Base-by-base conservation (phyloP, 2,797 vertebrate species). In the Myotis vivesi region DNA sequence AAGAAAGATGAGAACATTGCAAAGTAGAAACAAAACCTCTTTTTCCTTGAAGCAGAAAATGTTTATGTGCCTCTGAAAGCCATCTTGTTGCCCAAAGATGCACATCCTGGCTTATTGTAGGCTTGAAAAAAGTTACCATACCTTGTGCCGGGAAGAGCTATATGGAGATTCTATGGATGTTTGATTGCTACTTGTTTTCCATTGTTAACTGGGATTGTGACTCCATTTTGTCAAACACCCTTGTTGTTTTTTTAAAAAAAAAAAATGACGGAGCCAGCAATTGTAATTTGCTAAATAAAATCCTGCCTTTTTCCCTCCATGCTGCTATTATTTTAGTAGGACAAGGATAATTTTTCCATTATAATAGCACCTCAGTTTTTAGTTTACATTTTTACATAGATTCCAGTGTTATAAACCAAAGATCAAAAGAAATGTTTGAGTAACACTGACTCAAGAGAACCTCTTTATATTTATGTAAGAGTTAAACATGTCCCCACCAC, bases 241-340 rank as follows among this genome's bases (percentile, higher is more conserved):
- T 92, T 53, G 66, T 90, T 59, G 25, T 90, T n/a, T n/a, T n/a
- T n/a, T 94, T 89, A 41, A 89, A 71, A 68, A 91, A 71, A 13
- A 64, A 33, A n/a, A 66, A 19, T 62, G 28, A 79, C 12, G 91
- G 44, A 71, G 28, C 55, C 71, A 89, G 44, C 75, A 87, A 85
- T 69, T 69, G 11, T n/a, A 38, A 20, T 79, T 84, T 86, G 17
- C 59, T 79, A 68, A 87, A 36, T 80, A 49, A 92, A 95, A 57
- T 22, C 4, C n/a, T n/a, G 0, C 36, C 36, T 66, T 82, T 88
- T 71, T 19, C 53, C 19, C 20, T 81, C 13, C 53, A 15, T 7
- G 44, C 23, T 28, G 20, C 69, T 73, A 19, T 77, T 92, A 49
- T 85, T 77, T 30, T 6, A 28, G 25, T 30, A 44, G n/a, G 84